These are phyloP conservation scores for Meteorus sp. DNA, from an alignment of 1,140 invertebrate species.

Conservation along the genomic window DNA sequence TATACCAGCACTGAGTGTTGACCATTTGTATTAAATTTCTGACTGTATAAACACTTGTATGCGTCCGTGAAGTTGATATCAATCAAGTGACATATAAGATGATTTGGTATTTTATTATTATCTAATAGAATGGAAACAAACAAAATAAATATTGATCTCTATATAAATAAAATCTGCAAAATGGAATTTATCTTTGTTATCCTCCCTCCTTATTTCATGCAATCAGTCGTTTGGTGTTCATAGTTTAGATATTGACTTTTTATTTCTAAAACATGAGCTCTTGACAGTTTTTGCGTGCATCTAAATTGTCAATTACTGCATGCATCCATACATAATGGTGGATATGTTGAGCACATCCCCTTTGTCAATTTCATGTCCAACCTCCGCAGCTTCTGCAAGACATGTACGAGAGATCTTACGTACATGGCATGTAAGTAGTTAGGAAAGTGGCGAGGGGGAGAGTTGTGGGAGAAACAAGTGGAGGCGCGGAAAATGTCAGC, in stretches of 20 bases:
- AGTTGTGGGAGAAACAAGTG: conserved; percentile 6
- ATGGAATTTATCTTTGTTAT: no score
- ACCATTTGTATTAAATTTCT: conserved; percentile 21
- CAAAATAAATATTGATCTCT: background rate
- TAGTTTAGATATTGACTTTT: no score
- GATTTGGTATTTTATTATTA: background rate
- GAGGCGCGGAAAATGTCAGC: conserved; percentile 6
- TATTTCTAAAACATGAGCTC: no score
- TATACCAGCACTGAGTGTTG: conserved; percentile 17
- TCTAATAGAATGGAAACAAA: background rate
- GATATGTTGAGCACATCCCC: background rate
- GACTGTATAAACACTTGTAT: background rate
- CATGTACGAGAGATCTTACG: conserved; percentile 44
- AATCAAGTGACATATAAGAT: background rate
- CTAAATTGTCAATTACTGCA: background rate
- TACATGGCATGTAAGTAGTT: conserved; percentile 31
- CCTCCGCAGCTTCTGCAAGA: conserved; percentile 9
- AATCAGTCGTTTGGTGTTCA: no score
- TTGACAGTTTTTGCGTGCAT: no score
- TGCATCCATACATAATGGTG: no score
- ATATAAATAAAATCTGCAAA: conserved; percentile 9
- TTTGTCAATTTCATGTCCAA: conserved; percentile 7
- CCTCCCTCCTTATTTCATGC: no score
- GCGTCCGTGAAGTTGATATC: no score
- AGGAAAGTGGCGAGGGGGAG: conserved; percentile 34